Evolutionary conservation across 2,797 vertebrate species (phyloP).

Genomic region (Alosa sapidissima): DNA sequence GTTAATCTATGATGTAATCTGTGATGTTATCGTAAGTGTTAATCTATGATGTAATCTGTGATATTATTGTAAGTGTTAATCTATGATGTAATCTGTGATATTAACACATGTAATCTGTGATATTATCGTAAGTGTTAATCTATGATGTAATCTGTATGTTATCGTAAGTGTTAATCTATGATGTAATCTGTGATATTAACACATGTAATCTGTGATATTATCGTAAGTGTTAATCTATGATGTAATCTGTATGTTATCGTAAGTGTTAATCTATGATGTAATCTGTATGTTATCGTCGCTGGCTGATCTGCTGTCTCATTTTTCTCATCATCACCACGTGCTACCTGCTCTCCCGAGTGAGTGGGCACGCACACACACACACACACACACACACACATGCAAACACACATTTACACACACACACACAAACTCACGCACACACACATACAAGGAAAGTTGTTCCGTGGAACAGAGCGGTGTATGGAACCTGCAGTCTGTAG

Average conservation of each 20-base stretch:
- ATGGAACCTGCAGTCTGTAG: slow-evolving; percentile 1
- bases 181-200: no score
- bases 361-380: background rate
- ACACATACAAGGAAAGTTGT: background rate
- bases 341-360: slow-evolving; percentile 4
- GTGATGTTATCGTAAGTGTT: no score
- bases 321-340: background rate
- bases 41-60: no score
- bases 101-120: no score
- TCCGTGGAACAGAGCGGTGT: background rate
- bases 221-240: background rate
- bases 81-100: no score
- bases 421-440: slow-evolving; percentile 4
- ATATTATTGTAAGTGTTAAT: no score
- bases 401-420: background rate
- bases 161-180: no score
- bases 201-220: background rate
- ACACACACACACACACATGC: background rate
- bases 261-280: no score
- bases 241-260: background rate
- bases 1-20: no score
- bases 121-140: no score
- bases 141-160: no score
- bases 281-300: background rate
- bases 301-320: background rate